A percentile compares a stretch with the other conserved stretches of the same genome.
phyloP scores from a whole-genome alignment of 2,888 invertebrate genomes.

The Tanaodytes sp. region DNA sequence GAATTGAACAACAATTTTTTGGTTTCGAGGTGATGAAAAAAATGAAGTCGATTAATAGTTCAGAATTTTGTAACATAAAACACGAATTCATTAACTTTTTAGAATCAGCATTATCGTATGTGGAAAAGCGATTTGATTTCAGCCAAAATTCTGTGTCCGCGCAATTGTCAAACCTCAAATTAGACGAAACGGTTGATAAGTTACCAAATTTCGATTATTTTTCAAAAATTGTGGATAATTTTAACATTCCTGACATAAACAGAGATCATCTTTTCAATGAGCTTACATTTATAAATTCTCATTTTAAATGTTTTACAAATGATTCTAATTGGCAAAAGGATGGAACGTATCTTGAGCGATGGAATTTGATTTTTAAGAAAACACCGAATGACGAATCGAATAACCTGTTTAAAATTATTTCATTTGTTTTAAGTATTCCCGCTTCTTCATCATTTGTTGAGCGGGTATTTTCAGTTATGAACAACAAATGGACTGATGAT shows the following conservation, averaged over 20 bases:
- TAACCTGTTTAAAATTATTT: background rate
- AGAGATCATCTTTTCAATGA: background rate
- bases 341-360: background rate
- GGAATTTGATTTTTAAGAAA: background rate
- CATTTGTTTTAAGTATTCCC: background rate
- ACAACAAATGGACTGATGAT: background rate
- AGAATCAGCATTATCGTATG: background rate
- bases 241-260: background rate
- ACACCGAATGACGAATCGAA: background rate
- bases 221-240: background rate
- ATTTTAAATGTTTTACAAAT: background rate
- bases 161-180: too few species aligned
- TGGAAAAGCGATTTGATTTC: background rate
- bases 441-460: background rate
- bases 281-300: background rate
- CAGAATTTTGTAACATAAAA: background rate
- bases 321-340: background rate
- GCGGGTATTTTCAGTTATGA: background rate
- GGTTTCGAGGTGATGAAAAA: background rate
- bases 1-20: constrained; percentile 1
- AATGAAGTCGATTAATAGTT: background rate
- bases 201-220: constrained; percentile 1
- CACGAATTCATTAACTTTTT: background rate
- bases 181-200: background rate
- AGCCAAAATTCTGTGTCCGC: too few species aligned